These are phyloP conservation scores for Euclidia mi DNA, from an alignment of 2,888 invertebrate species.

Conservation along the genomic window DNA sequence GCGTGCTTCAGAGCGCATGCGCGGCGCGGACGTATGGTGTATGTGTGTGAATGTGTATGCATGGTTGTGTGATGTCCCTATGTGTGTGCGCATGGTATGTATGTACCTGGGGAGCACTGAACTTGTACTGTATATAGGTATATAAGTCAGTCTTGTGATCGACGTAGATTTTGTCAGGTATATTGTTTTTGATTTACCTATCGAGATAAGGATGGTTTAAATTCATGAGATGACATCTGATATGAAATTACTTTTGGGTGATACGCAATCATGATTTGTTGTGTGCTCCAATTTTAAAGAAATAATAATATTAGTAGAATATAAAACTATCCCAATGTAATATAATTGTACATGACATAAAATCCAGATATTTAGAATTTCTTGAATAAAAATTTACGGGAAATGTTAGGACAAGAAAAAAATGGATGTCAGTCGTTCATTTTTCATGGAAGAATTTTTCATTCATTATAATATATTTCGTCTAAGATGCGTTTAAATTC, in stretches of 20 bases:
- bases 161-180: too few species aligned
- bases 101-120: slow-evolving; percentile 59
- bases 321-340: too few species aligned
- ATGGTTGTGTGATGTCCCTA: too few species aligned
- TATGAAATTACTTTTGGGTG: too few species aligned
- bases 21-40: slow-evolving; percentile 50
- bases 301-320: too few species aligned
- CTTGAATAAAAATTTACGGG: not conserved
- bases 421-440: not conserved
- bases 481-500: too few species aligned
- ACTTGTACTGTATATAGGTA: slow-evolving; percentile 48
- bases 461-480: not conserved
- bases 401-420: not conserved
- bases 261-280: too few species aligned
- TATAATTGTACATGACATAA: too few species aligned
- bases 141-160: slow-evolving; percentile 25
- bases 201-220: too few species aligned
- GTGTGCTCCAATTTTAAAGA: too few species aligned
- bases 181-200: too few species aligned
- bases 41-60: slow-evolving; percentile 38
- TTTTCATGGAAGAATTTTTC: not conserved
- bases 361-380: not conserved
- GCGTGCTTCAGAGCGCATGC: slow-evolving; percentile 73
- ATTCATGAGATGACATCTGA: too few species aligned
- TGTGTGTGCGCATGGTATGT: slow-evolving; percentile 38